These are phyloP conservation scores for Bufo gargarizans DNA, from an alignment of 2,113 vertebrate species.

Conservation along the genomic window DNA sequence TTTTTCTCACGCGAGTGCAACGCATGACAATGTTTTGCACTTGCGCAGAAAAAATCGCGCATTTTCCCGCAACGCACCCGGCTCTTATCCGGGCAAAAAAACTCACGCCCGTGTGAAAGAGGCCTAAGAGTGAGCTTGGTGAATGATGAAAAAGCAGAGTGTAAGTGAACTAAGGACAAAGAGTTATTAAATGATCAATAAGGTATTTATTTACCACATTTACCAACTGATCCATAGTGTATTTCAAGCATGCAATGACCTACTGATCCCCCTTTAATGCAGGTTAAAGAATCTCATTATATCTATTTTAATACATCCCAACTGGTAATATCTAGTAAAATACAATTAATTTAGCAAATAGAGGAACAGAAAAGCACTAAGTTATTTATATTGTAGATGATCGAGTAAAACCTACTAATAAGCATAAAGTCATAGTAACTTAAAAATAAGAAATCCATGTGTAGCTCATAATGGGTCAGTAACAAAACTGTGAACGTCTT, in stretches of 20 bases:
- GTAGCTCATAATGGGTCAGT: not conserved
- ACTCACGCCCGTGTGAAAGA: no score
- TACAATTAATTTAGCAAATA: not conserved
- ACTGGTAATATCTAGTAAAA: not conserved
- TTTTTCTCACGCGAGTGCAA: no score
- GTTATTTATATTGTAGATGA: not conserved
- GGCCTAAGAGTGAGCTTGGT: not conserved
- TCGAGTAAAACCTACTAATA: not conserved
- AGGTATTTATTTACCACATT: constrained; percentile 20
- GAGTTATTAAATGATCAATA: constrained; percentile 10
- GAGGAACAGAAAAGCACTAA: not conserved
- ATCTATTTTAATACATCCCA: not conserved
- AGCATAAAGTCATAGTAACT: no score
- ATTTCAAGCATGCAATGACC: not conserved
- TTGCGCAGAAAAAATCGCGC: no score
- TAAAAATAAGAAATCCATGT: not conserved
- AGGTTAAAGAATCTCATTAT: not conserved
- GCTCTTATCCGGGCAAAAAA: no score
- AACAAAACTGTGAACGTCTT: not conserved
- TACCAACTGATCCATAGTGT: constrained; percentile 25
- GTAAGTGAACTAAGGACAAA: constrained; percentile 5
- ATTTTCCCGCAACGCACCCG: no score
- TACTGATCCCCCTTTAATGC: not conserved
- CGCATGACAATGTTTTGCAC: no score
- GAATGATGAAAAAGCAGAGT: constrained; percentile 1